Evolutionary conservation across 2,113 vertebrate species (phyloP), one percentile per base, ranked within the genome.

Genomic region (Spermophilus dauricus): DNA sequence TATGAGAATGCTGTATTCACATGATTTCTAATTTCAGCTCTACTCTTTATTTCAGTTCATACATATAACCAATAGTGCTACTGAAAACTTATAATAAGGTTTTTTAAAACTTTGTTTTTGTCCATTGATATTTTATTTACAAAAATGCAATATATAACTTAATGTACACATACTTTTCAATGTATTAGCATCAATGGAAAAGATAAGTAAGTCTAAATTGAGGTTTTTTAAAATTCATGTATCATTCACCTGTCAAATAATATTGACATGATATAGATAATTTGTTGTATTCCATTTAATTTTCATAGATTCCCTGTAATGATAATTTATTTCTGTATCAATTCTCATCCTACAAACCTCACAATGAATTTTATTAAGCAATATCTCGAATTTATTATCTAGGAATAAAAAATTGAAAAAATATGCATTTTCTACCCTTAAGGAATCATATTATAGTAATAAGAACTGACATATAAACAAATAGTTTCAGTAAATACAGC

Each of bases 161-260:
- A 86, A 70, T 94, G 10, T 61, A 93, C 92, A 85, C 34, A 80
- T 48, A 63, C 6, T 39, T 39, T 85, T 91, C 10, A 63, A 96
- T 92, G 34, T 39, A 76, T 76, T 61, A 75, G 30, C 67, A 70
- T 88, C 22, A 65, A 76, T 24, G 94, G 13, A 22, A 84, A 94
- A 93, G 13, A 86, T 53, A 91, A 89, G 91, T 95, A 95, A 53
- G 65, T 83, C 48, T 42, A 26, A 30, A 61, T 56, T 93, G 32
- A 82, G 9, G n/a, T 10, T 81, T 22, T 39, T 77, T 92, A 91
- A 78, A 91, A 87, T 76, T 2, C 18, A 67, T 63, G 24, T 7
- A 75, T 90, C 39, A 61, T 45, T 93, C 84, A 77, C 58, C 26
- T 94, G n/a, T 91, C 65, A 77, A 67, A 96, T 89, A 86, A 86